Evolutionary conservation across 2,113 vertebrate species (phyloP).

Genomic region (Oreochromis tanganicae): DNA sequence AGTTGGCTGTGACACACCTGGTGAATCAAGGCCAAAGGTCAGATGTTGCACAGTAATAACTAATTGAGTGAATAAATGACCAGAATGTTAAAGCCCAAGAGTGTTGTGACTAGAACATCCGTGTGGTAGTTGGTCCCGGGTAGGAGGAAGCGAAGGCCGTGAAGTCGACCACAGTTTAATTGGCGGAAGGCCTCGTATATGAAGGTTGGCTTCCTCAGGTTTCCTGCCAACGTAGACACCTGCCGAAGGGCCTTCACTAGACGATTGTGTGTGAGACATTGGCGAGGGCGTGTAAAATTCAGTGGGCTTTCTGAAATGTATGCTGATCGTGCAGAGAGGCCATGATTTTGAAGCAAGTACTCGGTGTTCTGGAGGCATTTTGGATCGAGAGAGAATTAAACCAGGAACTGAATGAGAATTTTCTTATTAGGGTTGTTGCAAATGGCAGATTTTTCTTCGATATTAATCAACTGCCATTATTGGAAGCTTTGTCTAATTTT

Average conservation of each 20-base stretch:
- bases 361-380: not conserved
- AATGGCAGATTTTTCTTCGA: not conserved
- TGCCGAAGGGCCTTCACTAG: not conserved
- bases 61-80: not conserved
- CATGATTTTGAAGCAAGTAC: not conserved
- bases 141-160: not conserved
- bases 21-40: not conserved
- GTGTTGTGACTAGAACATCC: not conserved
- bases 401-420: not conserved
- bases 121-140: too few relatives aligned
- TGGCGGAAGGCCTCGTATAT: not conserved
- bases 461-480: not conserved
- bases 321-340: not conserved
- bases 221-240: not conserved
- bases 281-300: not conserved
- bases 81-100: not conserved
- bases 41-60: not conserved
- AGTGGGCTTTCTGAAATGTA: not conserved
- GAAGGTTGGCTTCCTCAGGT: not conserved
- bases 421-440: not conserved
- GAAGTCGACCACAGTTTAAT: not conserved
- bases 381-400: not conserved
- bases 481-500: not conserved
- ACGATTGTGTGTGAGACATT: not conserved
- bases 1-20: not conserved